phyloP scores from a whole-genome alignment of 2,888 invertebrate genomes.

The Drosophila pseudotalamancana region DNA sequence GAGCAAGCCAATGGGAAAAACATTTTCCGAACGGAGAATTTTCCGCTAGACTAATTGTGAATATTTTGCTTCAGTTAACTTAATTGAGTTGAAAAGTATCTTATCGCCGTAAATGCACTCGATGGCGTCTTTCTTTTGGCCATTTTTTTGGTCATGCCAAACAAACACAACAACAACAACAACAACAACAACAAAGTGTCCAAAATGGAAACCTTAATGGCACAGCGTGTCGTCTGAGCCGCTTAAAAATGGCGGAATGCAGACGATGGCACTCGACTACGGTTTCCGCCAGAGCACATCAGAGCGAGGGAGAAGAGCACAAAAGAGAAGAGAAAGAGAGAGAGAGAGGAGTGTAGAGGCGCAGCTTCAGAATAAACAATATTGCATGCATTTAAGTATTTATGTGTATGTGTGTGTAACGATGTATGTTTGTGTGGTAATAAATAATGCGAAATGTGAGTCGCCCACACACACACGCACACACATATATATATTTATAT shows the following conservation, averaged over 20 bases:
- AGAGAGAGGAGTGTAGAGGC: background rate
- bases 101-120: conserved; percentile 72
- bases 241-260: conserved; percentile 41
- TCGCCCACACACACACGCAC: conserved; percentile 5
- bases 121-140: conserved; percentile 22
- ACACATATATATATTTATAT: conserved; percentile 7
- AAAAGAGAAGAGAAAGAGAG: background rate
- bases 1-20: too few relatives aligned
- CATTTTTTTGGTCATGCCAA: conserved; percentile 13
- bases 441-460: conserved; percentile 45
- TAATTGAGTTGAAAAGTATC: conserved; percentile 74
- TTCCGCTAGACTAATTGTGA: too few relatives aligned
- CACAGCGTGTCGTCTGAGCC: conserved; percentile 24
- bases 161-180: too few relatives aligned
- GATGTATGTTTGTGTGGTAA: conserved; percentile 11
- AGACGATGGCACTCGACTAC: conserved; percentile 25
- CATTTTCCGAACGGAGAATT: too few relatives aligned
- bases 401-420: background rate
- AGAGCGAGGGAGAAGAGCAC: too few relatives aligned
- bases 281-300: conserved; percentile 9
- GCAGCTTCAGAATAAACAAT: conserved; percentile 33
- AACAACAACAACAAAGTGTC: too few relatives aligned
- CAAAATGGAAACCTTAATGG: conserved; percentile 54
- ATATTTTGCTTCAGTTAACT: conserved; percentile 42
- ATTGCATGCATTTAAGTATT: conserved; percentile 35